Percentiles rank a stretch among this genome's conserved stretches.
Conservation (phyloP, 2,797 vertebrate genomes). For the Aphelocoma californica region DNA sequence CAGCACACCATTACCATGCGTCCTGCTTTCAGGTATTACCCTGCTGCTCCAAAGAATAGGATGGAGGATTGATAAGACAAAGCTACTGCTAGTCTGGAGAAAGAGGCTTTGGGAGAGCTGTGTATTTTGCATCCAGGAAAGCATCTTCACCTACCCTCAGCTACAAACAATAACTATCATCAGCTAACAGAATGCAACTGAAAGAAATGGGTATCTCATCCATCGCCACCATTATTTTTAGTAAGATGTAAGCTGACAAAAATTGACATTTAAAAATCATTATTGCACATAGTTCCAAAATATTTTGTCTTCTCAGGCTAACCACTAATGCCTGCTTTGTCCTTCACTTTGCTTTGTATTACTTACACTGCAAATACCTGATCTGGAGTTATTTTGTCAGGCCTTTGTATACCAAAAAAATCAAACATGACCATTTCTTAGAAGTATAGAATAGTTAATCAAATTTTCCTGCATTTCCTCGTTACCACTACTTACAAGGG, state of each 20-base stretch:
- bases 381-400: not conserved
- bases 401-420: not conserved
- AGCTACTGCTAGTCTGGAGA: not conserved
- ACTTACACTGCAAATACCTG: not conserved
- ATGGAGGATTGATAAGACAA: not conserved
- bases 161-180: not conserved
- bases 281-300: not conserved
- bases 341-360: not conserved
- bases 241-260: not conserved
- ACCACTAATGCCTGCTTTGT: not conserved
- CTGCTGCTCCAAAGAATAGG: not conserved
- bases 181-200: not conserved
- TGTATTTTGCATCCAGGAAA: not conserved
- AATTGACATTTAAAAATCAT: not conserved
- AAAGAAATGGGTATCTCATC: not conserved
- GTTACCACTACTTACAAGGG: not conserved
- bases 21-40: not conserved
- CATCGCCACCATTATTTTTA: not conserved
- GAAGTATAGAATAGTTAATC: not conserved
- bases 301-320: not conserved
- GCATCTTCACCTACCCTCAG: not conserved
- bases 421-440: not conserved
- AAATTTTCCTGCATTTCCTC: not conserved
- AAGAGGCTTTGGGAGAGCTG: not conserved
- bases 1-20: not conserved